These are phyloP conservation scores for Steinernema khuongi DNA, from an alignment of 1,140 invertebrate genomes.

Conservation along the genomic window DNA sequence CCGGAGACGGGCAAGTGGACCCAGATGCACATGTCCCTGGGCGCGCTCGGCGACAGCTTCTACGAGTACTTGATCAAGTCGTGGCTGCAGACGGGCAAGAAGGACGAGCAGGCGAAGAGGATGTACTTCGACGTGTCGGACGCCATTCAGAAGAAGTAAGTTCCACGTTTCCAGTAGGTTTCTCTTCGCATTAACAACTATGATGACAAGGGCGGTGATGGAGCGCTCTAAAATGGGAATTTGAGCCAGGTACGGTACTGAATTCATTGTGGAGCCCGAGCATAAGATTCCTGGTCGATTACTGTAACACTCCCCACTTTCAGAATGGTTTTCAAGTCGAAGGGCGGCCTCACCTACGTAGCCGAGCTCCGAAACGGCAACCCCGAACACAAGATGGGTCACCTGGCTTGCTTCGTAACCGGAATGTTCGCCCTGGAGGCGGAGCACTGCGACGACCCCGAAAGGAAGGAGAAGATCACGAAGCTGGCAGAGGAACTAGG, in stretches of 20 bases:
- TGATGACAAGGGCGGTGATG: too few relatives aligned
- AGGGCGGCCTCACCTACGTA: constrained; percentile 67
- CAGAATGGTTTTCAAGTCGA: constrained; percentile 45
- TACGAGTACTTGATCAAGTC: constrained; percentile 96
- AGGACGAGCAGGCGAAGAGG: constrained; percentile 73
- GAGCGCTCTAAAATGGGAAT: too few relatives aligned
- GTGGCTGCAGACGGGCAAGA: constrained; percentile 79
- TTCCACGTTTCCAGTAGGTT: constrained; percentile 38
- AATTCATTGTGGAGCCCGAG: too few relatives aligned
- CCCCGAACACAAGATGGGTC: constrained; percentile 95
- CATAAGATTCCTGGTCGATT: not conserved
- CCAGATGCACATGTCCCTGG: constrained; percentile 88
- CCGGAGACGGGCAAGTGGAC: constrained; percentile 90
- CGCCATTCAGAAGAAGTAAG: constrained; percentile 43
- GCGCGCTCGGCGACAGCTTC: constrained; percentile 92
- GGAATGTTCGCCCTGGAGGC: constrained; percentile 88
- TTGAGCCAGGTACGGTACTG: too few relatives aligned
- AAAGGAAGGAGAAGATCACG: constrained; percentile 72
- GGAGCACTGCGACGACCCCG: constrained; percentile 68
- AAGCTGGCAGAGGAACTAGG: constrained; percentile 82
- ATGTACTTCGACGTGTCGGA: constrained; percentile 85
- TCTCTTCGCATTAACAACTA: too few relatives aligned
- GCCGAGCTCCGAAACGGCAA: constrained; percentile 86
- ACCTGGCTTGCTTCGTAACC: constrained; percentile 88
- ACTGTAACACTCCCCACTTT: constrained; percentile 24